Conservation (phyloP, 2,888 invertebrate species). For the Brenthis daphne region DNA sequence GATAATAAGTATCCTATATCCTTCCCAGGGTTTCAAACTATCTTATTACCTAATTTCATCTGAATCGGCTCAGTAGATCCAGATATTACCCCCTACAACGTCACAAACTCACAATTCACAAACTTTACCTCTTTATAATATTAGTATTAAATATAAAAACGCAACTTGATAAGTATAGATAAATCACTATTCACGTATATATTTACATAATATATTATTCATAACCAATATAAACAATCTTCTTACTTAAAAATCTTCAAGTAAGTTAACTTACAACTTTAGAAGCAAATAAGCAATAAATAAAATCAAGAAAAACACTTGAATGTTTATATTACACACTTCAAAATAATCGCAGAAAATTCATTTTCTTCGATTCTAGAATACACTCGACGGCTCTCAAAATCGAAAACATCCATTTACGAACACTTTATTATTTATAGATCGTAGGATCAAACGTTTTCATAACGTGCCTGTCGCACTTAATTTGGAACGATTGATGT, state of each 20-base stretch:
- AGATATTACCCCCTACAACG: no score
- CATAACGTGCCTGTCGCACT: constrained; percentile 24
- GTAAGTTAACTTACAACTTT: not conserved
- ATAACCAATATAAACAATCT: no score
- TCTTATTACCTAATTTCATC: no score
- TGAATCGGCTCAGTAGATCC: no score
- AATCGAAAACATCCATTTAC: constrained; percentile 31
- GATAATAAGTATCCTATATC: no score
- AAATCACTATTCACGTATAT: no score
- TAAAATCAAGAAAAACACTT: not conserved
- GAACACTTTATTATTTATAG: constrained; percentile 31
- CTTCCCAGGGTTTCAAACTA: no score
- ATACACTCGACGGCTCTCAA: constrained; percentile 14
- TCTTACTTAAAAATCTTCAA: not conserved
- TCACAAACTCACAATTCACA: no score
- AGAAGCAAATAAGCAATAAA: not conserved
- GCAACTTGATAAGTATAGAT: no score
- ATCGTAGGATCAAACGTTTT: constrained; percentile 27
- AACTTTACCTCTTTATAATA: no score
- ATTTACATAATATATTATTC: no score
- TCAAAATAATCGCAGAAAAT: constrained; percentile 9
- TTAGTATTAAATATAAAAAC: no score
- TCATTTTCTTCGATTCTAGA: constrained; percentile 13
- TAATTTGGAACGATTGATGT: constrained; percentile 29
- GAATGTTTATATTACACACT: not conserved